Evolutionary conservation across 2,797 vertebrate species (phyloP), one percentile per base, ranked within the genome.

Genomic region (Zalophus californianus): DNA sequence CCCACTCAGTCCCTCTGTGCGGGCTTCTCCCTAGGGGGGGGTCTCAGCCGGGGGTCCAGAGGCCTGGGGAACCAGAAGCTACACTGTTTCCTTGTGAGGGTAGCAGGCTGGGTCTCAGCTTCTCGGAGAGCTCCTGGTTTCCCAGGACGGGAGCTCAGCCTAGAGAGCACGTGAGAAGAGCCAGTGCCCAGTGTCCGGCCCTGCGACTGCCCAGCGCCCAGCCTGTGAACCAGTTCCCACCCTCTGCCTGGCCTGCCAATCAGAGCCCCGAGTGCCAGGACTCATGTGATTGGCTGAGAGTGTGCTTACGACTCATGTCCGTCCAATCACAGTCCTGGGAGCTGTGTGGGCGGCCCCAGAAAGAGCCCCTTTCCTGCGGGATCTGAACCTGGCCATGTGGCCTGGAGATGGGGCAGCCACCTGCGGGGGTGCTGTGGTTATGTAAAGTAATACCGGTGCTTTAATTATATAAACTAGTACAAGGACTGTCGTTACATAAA

Each of bases 101-200:
- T 4, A 16, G 8, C 41, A 27, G 38, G 72, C 8, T 15, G 23
- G 25, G 14, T 29, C 41, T 48, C 3, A 10, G 25, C 41, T 29
- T 48, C 72, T 48, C 41, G 0, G 72, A 16, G 41, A 48, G 72
- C 72, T 44, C 41, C 70, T 29, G 41, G 25, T 29, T 48, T 75
- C 7, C 25, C 41, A 16, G 72, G 72, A 73, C 41, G 16, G 72
- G 25, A 15, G 25, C 72, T 75, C 72, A 27, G 38, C 38, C 3
- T 1, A 15, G 38, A 41, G 5, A 8, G 7, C 23, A 2, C 12
- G 12, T 27, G 38, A 13, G 70, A 16, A 75, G 25, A 48, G 14
- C 41, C 41, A 9, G 72, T 1, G 41, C 44, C 7, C 4, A 1
- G 7, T 4, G 14, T 9, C 14, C 14, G 0, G 38, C 23, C 72